Evolutionary conservation across 1,140 invertebrate species (phyloP), one percentile per base, ranked within the genome.

Genomic region (Heliothis subflexa): DNA sequence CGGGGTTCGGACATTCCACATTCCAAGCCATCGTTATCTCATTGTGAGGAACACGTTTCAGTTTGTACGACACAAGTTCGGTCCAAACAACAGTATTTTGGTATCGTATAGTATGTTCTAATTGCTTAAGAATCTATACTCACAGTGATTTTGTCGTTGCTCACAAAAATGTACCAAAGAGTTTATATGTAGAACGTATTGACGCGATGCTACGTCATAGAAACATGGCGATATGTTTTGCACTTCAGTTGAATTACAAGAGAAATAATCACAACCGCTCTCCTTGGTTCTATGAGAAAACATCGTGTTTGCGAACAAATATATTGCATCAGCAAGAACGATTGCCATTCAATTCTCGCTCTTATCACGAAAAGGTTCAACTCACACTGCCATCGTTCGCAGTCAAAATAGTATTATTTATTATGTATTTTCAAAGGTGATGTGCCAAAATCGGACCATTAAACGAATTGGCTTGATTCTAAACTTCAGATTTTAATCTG

Each of bases 81-180:
- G 81, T 81, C 78, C 82, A 79, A 90, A 87, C 82, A 79, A 85
- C 86, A 89, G 86, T 89, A 89, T 91, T 83, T 90, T 78, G 82
- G 83, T 88, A 86, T 90, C 78, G 84, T 86, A 54, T 64, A 45
- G 40, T 45, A 76, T 85, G 80, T 83, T 85, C 73, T 81, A 81
- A 84, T 86, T 85, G 87, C 89, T 88, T 68, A n/a, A 86, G 83
- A 82, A 82, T 85, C 84, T 81, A 83, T 88, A 91, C 81, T 91
- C 86, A 83, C 86, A 79, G 81, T 88, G 84, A 84, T 79, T 79
- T 59, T 83, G 84, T 91, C 85, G 85, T 93, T 93, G 92, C 91
- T 94, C 92, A 94, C 92, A 94, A 93, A 89, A 87, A 87, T 89
- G 85, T 92, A 94, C 91, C 91, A 92, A 94, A 94, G 90, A 94